phyloP scores from a whole-genome alignment of 2,113 vertebrate species.

The Gasterosteus nipponicus region DNA sequence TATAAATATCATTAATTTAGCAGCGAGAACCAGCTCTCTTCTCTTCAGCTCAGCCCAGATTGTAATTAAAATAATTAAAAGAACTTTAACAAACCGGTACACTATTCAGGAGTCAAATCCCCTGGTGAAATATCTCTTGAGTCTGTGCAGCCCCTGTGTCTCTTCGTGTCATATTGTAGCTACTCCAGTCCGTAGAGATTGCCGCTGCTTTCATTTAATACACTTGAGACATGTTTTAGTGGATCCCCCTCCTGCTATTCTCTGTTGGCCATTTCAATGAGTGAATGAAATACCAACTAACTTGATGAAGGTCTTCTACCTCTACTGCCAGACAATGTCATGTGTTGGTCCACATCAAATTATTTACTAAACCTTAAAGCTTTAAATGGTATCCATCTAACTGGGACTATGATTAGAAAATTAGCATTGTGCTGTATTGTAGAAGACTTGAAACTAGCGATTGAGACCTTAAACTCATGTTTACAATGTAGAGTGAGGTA shows the following conservation, averaged over 20 bases:
- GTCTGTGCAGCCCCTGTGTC: slow-evolving; percentile 40
- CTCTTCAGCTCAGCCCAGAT: slow-evolving; percentile 64
- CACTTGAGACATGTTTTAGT: slow-evolving; percentile 57
- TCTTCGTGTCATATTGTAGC: slow-evolving; percentile 54
- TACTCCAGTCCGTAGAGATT: slow-evolving; percentile 39
- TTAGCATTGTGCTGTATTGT: no score
- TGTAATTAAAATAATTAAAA: slow-evolving; percentile 73
- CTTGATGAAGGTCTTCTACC: slow-evolving; percentile 6
- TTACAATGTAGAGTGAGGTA: no score
- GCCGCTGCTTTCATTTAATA: slow-evolving; percentile 47
- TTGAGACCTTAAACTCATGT: no score
- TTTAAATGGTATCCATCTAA: background rate
- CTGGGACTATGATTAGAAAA: no score
- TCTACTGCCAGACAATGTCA: background rate
- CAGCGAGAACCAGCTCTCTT: slow-evolving; percentile 70
- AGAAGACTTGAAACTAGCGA: no score
- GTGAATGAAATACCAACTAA: slow-evolving; percentile 8
- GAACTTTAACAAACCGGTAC: slow-evolving; percentile 57
- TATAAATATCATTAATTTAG: slow-evolving; percentile 73
- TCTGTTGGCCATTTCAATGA: slow-evolving; percentile 20
- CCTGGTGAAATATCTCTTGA: slow-evolving; percentile 49
- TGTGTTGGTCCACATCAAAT: background rate
- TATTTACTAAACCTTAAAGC: background rate
- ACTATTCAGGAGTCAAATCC: slow-evolving; percentile 66
- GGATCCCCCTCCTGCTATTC: slow-evolving; percentile 22